These are phyloP conservation scores for Thalassaphorura encarpata DNA, from an alignment of 1,140 invertebrate genomes.

Conservation along the genomic window DNA sequence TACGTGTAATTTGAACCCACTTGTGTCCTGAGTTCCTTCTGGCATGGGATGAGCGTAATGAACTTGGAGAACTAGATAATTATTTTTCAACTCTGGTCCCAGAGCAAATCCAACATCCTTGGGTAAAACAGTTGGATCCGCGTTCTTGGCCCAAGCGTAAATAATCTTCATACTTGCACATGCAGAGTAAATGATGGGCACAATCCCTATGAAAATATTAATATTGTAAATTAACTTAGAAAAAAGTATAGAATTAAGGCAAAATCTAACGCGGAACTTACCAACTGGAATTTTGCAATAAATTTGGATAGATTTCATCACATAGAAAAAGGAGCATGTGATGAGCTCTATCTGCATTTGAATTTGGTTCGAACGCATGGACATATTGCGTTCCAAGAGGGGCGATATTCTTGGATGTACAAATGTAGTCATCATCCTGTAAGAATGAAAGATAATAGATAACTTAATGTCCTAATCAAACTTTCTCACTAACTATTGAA, in stretches of 20 bases:
- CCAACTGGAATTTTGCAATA: slow-evolving; percentile 33
- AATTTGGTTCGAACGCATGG: slow-evolving; percentile 37
- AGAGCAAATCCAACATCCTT: slow-evolving; percentile 47
- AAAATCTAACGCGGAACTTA: slow-evolving; percentile 19
- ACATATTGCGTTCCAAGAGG: slow-evolving; percentile 36
- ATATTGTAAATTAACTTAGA: not conserved
- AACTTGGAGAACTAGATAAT: slow-evolving; percentile 47
- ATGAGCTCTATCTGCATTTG: slow-evolving; percentile 41
- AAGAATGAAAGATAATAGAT: slow-evolving; percentile 1
- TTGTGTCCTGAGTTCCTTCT: slow-evolving; percentile 33
- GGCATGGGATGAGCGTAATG: slow-evolving; percentile 37
- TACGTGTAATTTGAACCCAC: slow-evolving; percentile 35
- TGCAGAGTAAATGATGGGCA: slow-evolving; percentile 36
- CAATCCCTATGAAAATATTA: slow-evolving; percentile 36
- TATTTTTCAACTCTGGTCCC: slow-evolving; percentile 40
- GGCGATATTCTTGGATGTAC: slow-evolving; percentile 35
- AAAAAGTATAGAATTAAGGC: not conserved
- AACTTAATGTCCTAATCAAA: too few relatives aligned
- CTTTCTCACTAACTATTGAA: too few relatives aligned
- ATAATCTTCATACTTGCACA: slow-evolving; percentile 43
- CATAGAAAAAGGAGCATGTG: slow-evolving; percentile 56
- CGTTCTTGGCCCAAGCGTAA: slow-evolving; percentile 57
- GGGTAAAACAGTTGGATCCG: slow-evolving; percentile 47
- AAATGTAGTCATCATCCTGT: slow-evolving; percentile 38
- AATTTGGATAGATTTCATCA: slow-evolving; percentile 35